Conservation (phyloP, 2,797 vertebrate genomes). For the Brachyalestes nurse region DNA sequence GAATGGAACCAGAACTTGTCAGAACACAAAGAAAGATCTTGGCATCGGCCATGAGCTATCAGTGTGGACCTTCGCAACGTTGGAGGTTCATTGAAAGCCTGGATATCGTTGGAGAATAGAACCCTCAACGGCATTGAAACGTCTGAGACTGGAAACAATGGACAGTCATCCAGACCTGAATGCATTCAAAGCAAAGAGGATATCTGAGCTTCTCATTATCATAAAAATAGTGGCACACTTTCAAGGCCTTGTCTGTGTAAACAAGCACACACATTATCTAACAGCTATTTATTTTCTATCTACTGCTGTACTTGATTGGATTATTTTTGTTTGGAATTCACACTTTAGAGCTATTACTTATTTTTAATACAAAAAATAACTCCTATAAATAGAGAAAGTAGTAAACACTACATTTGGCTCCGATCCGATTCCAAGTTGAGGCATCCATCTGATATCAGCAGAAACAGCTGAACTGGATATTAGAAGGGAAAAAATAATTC, state of each 20-base stretch:
- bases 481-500: too few species aligned
- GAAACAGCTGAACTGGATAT: too few species aligned
- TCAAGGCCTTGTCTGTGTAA: slow-evolving; percentile 14
- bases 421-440: too few species aligned
- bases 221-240: slow-evolving; percentile 12
- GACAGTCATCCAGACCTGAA: slow-evolving; percentile 3
- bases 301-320: too few species aligned
- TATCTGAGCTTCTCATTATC: slow-evolving; percentile 35
- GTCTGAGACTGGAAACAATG: slow-evolving; percentile 38
- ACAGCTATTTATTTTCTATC: not conserved
- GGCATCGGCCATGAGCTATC: slow-evolving; percentile 11
- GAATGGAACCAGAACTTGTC: slow-evolving; percentile 18
- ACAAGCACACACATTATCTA: not conserved
- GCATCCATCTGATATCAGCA: too few species aligned
- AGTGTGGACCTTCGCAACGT: slow-evolving; percentile 15
- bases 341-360: not conserved
- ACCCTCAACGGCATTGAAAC: slow-evolving; percentile 11
- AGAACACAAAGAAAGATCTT: slow-evolving; percentile 14
- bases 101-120: slow-evolving; percentile 20
- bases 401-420: too few species aligned
- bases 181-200: slow-evolving; percentile 20
- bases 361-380: not conserved
- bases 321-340: too few species aligned
- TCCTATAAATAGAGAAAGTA: not conserved
- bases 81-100: slow-evolving; percentile 27